phyloP scores from a whole-genome alignment of 2,888 invertebrate species.

The Eubasilissa splendida region DNA sequence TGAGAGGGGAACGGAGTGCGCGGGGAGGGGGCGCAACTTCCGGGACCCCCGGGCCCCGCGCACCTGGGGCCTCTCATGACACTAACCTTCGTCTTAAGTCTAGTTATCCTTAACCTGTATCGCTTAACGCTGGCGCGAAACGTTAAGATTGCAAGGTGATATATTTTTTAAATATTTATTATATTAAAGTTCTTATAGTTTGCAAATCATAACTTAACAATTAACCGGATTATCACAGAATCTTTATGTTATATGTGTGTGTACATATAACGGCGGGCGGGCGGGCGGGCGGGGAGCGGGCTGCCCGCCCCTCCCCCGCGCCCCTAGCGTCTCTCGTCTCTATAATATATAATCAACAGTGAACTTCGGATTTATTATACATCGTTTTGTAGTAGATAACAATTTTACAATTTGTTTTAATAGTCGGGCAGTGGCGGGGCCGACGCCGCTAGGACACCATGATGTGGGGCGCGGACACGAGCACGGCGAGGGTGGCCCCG shows the following conservation, averaged over 20 bases:
- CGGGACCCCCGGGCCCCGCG: constrained; percentile 19
- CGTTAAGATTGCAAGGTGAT: constrained; percentile 26
- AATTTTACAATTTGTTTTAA: constrained; percentile 11
- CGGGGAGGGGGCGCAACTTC: constrained; percentile 46
- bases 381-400: constrained; percentile 34
- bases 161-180: constrained; percentile 37
- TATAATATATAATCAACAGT: constrained; percentile 45
- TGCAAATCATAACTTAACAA: constrained; percentile 78
- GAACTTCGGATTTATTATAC: constrained; percentile 39
- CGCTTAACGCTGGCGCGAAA: constrained; percentile 39
- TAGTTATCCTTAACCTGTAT: constrained; percentile 28
- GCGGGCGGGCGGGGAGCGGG: constrained; percentile 61
- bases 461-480: constrained; percentile 96
- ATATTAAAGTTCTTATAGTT: constrained; percentile 58
- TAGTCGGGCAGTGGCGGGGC: constrained; percentile 61
- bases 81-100: constrained; percentile 55
- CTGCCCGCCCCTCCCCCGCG: constrained; percentile 54
- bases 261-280: constrained; percentile 42
- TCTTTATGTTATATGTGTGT: constrained; percentile 62
- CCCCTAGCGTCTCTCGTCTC: constrained; percentile 48
- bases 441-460: constrained; percentile 87
- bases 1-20: constrained; percentile 3
- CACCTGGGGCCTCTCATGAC: constrained; percentile 30
- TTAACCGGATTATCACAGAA: constrained; percentile 81
- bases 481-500: constrained; percentile 96